Percentiles rank a stretch among this genome's conserved stretches.
phyloP scores from a whole-genome alignment of 2,888 invertebrate genomes.

The Diarsia rubi region DNA sequence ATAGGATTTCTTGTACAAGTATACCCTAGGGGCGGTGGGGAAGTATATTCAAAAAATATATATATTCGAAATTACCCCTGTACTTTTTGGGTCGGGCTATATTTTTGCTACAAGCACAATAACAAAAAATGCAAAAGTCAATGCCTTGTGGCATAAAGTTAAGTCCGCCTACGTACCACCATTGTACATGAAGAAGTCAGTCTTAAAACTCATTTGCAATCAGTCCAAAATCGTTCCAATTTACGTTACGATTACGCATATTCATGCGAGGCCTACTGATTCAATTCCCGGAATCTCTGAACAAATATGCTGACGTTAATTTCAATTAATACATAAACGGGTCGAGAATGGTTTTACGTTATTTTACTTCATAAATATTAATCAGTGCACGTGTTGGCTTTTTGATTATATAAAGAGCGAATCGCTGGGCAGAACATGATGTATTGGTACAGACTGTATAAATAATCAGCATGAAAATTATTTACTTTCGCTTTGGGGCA shows the following conservation, averaged over 20 bases:
- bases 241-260: neutral
- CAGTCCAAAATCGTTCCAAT: neutral
- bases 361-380: conserved; percentile 56
- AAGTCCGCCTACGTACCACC: no score
- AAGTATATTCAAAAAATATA: no score
- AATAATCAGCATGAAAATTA: conserved; percentile 2
- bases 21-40: no score
- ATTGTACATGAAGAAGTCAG: neutral
- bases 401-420: conserved; percentile 35
- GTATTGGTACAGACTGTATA: neutral
- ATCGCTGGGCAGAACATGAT: conserved; percentile 7
- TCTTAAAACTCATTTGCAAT: neutral
- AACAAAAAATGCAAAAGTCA: neutral
- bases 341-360: conserved; percentile 41
- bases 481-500: neutral
- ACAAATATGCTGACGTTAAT: conserved; percentile 62
- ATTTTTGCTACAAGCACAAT: neutral
- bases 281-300: conserved; percentile 43
- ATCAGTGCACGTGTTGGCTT: conserved; percentile 25
- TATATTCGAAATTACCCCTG: neutral
- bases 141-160: no score
- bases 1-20: no score
- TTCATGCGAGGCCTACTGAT: conserved; percentile 7
- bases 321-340: conserved; percentile 64
- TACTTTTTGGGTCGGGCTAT: neutral